Conservation (phyloP, 2,888 invertebrate genomes). For the Amiota communis region DNA sequence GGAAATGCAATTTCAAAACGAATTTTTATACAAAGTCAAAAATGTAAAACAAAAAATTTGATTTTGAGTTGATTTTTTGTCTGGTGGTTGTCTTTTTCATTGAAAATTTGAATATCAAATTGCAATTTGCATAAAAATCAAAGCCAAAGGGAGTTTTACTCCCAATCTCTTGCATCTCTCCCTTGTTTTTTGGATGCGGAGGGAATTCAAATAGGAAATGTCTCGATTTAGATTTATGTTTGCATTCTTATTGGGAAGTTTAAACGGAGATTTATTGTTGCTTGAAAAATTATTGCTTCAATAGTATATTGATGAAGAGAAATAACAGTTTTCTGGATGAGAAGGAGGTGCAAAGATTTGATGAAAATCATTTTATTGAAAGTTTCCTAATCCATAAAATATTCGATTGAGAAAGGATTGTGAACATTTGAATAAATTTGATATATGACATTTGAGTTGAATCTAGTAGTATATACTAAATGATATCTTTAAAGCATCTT, state of each 20-base stretch:
- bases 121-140: slow-evolving; percentile 62
- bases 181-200: background rate
- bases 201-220: slow-evolving; percentile 10
- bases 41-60: background rate
- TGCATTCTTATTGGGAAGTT: slow-evolving; percentile 19
- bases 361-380: too few species aligned
- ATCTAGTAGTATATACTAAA: too few species aligned
- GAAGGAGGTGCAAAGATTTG: too few species aligned
- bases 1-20: slow-evolving; percentile 24
- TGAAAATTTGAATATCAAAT: slow-evolving; percentile 29
- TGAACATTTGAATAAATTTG: too few species aligned
- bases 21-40: slow-evolving; percentile 24
- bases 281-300: background rate
- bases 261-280: slow-evolving; percentile 2
- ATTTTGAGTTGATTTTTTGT: slow-evolving; percentile 16
- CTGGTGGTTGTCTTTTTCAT: background rate
- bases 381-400: too few species aligned
- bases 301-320: background rate
- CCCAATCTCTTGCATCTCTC: background rate
- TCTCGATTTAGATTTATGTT: slow-evolving; percentile 26
- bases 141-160: slow-evolving; percentile 35
- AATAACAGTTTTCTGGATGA: too few species aligned
- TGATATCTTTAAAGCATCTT: too few species aligned
- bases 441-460: too few species aligned
- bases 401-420: too few species aligned